phyloP scores from a whole-genome alignment of 2,888 invertebrate species.

The Brenthis hecate region DNA sequence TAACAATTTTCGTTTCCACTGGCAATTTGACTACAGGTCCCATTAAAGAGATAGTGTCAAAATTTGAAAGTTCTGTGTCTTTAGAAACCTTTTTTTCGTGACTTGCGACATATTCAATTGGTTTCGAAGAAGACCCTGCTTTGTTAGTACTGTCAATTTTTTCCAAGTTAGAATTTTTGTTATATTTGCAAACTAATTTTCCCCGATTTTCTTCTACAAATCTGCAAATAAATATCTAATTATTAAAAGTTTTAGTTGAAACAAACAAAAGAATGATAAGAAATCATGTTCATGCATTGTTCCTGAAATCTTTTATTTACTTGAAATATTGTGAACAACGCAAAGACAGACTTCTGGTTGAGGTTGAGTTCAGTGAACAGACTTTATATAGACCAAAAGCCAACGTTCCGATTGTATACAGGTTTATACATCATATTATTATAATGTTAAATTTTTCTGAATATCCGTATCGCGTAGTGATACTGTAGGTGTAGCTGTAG shows the following conservation, averaged over 20 bases:
- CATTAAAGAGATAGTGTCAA: slow-evolving; percentile 45
- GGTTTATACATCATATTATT: too few relatives aligned
- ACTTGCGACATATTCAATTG: slow-evolving; percentile 23
- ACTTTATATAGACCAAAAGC: too few relatives aligned
- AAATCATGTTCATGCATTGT: too few relatives aligned
- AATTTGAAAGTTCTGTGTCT: slow-evolving; percentile 28
- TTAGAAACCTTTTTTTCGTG: slow-evolving; percentile 28
- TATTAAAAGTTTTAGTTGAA: background rate
- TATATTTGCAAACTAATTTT: slow-evolving; percentile 29
- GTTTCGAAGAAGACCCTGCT: slow-evolving; percentile 7
- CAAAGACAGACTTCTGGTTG: too few relatives aligned
- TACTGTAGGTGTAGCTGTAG: too few relatives aligned
- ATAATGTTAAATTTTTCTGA: too few relatives aligned
- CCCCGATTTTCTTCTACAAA: slow-evolving; percentile 44
- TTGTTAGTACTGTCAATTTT: slow-evolving; percentile 32
- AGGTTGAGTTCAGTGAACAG: too few relatives aligned
- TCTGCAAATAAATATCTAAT: slow-evolving; percentile 30
- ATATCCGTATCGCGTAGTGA: too few relatives aligned
- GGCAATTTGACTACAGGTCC: slow-evolving; percentile 67
- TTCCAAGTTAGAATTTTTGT: slow-evolving; percentile 29
- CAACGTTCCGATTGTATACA: too few relatives aligned
- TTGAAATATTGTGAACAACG: too few relatives aligned
- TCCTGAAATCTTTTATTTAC: too few relatives aligned
- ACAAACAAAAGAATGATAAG: too few relatives aligned
- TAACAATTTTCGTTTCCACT: slow-evolving; percentile 56